Conservation (phyloP, 2,888 invertebrate genomes). For the Macropis europaea region DNA sequence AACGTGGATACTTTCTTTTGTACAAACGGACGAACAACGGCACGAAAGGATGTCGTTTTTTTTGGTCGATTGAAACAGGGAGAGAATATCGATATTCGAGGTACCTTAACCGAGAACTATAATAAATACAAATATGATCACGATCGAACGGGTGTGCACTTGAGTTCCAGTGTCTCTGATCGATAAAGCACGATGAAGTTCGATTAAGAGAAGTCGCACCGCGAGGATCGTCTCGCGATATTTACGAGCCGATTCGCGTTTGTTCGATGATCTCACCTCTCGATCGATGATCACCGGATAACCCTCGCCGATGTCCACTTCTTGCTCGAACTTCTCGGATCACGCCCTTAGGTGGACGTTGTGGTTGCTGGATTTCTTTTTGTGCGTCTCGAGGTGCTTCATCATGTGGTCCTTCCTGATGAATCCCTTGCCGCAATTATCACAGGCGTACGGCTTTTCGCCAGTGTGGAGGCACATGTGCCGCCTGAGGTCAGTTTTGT, state of each 20-base stretch:
- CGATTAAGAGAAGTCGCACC: not conserved
- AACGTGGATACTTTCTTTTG: not conserved
- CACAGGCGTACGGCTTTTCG: conserved; percentile 90
- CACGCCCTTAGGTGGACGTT: conserved; percentile 74
- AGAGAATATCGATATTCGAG: not conserved
- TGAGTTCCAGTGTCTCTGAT: conserved; percentile 29
- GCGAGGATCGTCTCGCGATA: not conserved
- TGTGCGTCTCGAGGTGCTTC: conserved; percentile 91
- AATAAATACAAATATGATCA: conserved; percentile 49
- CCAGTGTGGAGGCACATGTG: conserved; percentile 94
- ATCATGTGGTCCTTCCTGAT: conserved; percentile 95
- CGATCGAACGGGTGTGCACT: conserved; percentile 25
- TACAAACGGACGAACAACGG: not conserved
- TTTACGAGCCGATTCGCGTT: not conserved
- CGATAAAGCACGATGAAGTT: conserved; percentile 16
- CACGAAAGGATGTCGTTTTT: conserved; percentile 1
- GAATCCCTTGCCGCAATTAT: conserved; percentile 92
- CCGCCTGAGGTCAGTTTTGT: conserved; percentile 92
- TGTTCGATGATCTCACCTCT: conserved; percentile 36
- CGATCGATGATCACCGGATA: conserved; percentile 1
- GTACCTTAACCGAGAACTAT: conserved; percentile 32
- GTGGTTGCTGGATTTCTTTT: conserved; percentile 81
- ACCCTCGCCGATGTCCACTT: not conserved
- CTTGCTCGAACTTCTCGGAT: conserved; percentile 34
- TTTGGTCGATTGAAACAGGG: conserved; percentile 1